Percentiles rank a stretch among this genome's conserved stretches.
Evolutionary conservation across 2,113 vertebrate genomes (phyloP).

Genomic region (Crotophaga sulcirostris): DNA sequence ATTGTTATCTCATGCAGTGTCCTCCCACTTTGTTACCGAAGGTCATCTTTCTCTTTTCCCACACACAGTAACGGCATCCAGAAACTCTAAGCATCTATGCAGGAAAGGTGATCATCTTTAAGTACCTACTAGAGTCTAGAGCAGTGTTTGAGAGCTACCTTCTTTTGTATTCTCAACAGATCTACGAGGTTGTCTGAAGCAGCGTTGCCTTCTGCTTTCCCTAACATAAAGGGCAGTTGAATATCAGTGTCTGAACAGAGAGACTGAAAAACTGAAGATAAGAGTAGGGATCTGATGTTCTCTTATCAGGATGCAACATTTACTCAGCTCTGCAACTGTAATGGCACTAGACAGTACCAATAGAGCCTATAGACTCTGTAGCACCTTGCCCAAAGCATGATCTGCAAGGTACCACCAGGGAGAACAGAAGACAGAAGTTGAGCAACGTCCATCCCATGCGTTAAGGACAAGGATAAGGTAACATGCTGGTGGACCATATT

Average conservation of each 20-base stretch:
- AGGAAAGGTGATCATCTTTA: neutral
- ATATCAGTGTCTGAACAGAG: neutral
- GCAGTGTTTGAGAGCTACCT: neutral
- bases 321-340: neutral
- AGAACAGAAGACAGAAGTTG: neutral
- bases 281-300: neutral
- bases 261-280: neutral
- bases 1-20: neutral
- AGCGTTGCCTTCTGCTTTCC: neutral
- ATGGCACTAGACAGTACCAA: neutral
- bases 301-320: neutral
- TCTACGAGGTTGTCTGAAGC: neutral
- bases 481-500: neutral
- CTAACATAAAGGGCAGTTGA: neutral
- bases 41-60: neutral
- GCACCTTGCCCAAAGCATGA: neutral
- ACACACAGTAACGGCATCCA: neutral
- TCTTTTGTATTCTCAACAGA: neutral
- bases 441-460: neutral
- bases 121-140: neutral
- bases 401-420: neutral
- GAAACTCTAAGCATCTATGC: neutral
- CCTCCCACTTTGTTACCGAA: neutral
- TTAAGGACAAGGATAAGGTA: neutral
- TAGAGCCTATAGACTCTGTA: neutral